Evolutionary conservation across 2,888 invertebrate genomes (phyloP), one percentile per base, ranked within the genome.

Genomic region (Amaurobius ferox): DNA sequence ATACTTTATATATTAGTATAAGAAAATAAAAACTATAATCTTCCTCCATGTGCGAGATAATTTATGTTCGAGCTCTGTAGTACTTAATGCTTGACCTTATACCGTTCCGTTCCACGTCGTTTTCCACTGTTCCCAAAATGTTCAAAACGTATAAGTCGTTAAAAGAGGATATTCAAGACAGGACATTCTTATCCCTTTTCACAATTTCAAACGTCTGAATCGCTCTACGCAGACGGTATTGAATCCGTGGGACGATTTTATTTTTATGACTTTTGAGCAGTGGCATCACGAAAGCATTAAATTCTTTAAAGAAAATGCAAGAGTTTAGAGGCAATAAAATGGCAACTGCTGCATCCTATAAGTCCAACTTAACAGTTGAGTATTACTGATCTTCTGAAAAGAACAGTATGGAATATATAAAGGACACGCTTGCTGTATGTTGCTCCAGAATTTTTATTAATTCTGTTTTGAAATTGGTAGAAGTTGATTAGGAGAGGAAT

Each of bases 181-280:
- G 16, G 13, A 13, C 16, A 13, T 40, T 40, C 11, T 48, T n/a
- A 48, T 48, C 23, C 23, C 26, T 9, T n/a, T 61, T n/a, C 26
- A 19, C 61, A 61, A 28, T 28, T 28, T 61, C 61, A 28, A 61
- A 61, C 23, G 61, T 9, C 61, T 11, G 30, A 11, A n/a, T 13
- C 64, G 29, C 30, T 29, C 64, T 16, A 29, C 2, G n/a, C 29
- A 6, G 29, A 64, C 64, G 30, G 30, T 64, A 64, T 64, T 29
- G 55, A 55, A 55, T 2, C 29, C 64, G 29, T 29, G 5, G 11
- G 30, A 16, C 64, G 64, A 64, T 64, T 28, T 23, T 64, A 16
- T n/a, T 64, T 64, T 64, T 64, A 64, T 64, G 64, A 64, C 64
- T 64, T 64, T 29, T 29, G 29, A 64, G 64, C 11, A 30, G 30